Evolutionary conservation across 2,888 invertebrate species (phyloP).

Genomic region (Amphipoea oculea): DNA sequence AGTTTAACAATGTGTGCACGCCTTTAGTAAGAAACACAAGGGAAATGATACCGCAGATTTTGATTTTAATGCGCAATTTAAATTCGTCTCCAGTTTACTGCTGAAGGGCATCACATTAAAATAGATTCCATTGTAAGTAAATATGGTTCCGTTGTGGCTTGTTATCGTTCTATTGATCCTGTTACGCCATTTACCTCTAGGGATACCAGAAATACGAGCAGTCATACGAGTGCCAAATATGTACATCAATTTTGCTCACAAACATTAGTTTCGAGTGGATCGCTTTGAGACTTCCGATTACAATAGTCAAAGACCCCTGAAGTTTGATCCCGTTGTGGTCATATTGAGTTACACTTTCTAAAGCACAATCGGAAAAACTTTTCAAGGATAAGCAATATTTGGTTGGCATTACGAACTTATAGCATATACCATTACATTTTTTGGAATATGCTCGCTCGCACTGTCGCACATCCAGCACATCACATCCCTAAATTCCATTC

Average conservation of each 20-base stretch:
- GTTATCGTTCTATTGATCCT: constrained; percentile 31
- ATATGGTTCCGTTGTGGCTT: constrained; percentile 22
- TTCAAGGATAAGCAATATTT: constrained; percentile 17
- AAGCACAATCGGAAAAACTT: not conserved
- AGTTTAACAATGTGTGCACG: constrained; percentile 18
- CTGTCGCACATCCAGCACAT: not conserved
- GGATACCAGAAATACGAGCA: not conserved
- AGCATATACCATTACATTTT: not conserved
- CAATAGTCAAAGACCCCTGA: not conserved
- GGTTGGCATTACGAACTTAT: constrained; percentile 1
- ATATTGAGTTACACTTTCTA: not conserved
- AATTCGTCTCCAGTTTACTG: constrained; percentile 56
- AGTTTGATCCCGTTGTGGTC: not conserved
- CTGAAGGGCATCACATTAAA: constrained; percentile 44
- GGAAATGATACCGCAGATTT: constrained; percentile 67
- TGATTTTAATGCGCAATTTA: constrained; percentile 64
- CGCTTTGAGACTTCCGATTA: not conserved
- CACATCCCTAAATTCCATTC: constrained; percentile 17
- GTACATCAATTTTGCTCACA: constrained; percentile 1
- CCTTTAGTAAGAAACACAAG: constrained; percentile 47
- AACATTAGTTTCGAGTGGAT: not conserved
- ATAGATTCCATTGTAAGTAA: constrained; percentile 23
- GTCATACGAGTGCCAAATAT: not conserved
- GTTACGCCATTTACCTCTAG: constrained; percentile 7
- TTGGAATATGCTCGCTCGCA: constrained; percentile 14